Base-by-base conservation (phyloP, 2,888 invertebrate genomes). In the Entomobrya multifasciata region DNA sequence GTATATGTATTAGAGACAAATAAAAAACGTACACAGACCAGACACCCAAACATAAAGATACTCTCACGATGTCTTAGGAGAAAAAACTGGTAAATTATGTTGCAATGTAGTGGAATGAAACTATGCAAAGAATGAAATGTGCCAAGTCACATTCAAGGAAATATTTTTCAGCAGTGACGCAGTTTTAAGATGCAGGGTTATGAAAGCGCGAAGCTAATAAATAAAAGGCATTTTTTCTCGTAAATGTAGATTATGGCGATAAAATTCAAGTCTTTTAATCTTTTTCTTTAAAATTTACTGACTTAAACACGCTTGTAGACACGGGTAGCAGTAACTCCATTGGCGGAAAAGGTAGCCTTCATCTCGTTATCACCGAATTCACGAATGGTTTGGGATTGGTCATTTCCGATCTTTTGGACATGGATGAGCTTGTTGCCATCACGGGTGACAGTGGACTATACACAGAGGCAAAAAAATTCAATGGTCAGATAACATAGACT, bases 351-450 rank as follows among this genome's bases (percentile, higher is more conserved):
- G 17, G 67, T 74, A 11, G 89, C 87, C 49, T 88, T 90, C 87
- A 90, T 86, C 15, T 88, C 88, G 49, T 72, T 84, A 55, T 78
- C 80, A 11, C 11, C 20, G 44, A 88, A 88, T 76, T 79, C 87
- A 22, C 90, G 88, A 47, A 65, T 84, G 67, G 89, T 89, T 36
- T 77, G 80, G 41, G 90, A 65, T 81, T 88, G 79, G 20, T 91
- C 91, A 52, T 86, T 89, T 82, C 92, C 92, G 27, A 92, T 92
- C 62, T 90, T 89, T 90, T 93, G 93, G 52, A 91, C 91, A 87
- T 93, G 93, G 13, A 92, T 91, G 86, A 93, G 88, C 88, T 92
- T 92, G 76, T 92, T 92, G 25, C 92, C 93, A 57, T 93, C 93
- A 67, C 92, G 79, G 6, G 92, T 92, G 70, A 93, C 90, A 36